Base-by-base conservation (phyloP, 2,113 vertebrate genomes). In the Lota lota region DNA sequence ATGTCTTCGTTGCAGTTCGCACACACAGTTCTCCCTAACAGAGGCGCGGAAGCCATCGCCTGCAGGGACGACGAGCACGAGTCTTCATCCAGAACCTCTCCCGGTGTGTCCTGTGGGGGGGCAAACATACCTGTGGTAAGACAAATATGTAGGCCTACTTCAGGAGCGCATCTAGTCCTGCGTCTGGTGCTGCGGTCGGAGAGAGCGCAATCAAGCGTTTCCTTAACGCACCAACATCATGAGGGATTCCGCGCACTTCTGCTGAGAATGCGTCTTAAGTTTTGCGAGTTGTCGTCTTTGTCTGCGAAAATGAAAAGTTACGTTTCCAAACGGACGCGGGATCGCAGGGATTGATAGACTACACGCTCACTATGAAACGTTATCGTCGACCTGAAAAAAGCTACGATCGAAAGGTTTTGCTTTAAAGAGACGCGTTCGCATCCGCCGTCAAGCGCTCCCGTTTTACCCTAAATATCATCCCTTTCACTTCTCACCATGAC, bases 1-100 rank as follows among this genome's bases (percentile, higher is more conserved):
- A 99, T 99, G 77, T 98, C 95, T 78, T 93, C 89, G 75, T 93
- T 94, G 76, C 97, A 99, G 79, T 93, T 95, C 68, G 90, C 95
- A 54, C 97, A 99, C 72, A 97, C 82, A 4, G 92, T 92, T 73
- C 94, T 95, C 75, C 92, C 84, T 1, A 90, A 64, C 75, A 93
- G 90, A 22, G 94, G 86, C 63, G 92, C 91, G 11, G 95, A 94
- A 70, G 92, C 89, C 95, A 97, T 95, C 79, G 94, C 92, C 85
- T 83, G 94, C 57, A 95, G 95, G 19, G 95, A 94, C 18, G 93
- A 92, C 21, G 93, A 89, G 15, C 92, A 92, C 16, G 92, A 94
- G 60, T 94, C 94, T 70, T 95, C 94, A 89, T 94, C 93, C 79
- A 91, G 82, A 1, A 91, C 90, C 11, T 91, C 93, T 76, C 92